phyloP scores from a whole-genome alignment of 2,113 vertebrate species.

The Mus spicilegus region DNA sequence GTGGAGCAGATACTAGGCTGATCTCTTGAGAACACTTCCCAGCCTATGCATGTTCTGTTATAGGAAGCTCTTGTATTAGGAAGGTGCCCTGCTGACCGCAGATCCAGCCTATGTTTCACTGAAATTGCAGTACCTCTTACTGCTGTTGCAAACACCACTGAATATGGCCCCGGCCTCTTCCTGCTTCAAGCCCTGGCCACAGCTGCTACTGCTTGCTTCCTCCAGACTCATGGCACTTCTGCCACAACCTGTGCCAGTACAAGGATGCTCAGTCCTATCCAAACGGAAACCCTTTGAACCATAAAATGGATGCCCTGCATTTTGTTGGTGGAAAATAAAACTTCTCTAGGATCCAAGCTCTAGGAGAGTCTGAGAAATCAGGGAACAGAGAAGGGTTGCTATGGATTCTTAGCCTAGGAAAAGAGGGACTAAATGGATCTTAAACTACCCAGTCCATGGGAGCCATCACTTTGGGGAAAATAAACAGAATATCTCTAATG shows the following conservation, averaged over 20 bases:
- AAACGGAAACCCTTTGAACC: background rate
- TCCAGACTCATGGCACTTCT: background rate
- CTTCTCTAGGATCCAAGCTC: conserved; percentile 8
- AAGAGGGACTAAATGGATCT: background rate
- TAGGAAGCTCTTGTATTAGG: background rate
- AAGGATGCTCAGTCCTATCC: background rate
- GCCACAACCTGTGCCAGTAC: background rate
- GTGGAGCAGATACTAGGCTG: background rate
- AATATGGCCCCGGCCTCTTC: background rate
- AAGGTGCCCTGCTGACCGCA: background rate
- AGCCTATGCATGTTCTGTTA: background rate
- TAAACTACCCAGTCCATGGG: background rate
- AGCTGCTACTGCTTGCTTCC: background rate
- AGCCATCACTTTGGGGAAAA: background rate
- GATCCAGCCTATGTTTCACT: background rate
- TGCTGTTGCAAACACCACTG: background rate
- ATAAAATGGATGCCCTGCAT: background rate
- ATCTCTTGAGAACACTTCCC: conserved; percentile 17
- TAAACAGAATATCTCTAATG: conserved; percentile 12
- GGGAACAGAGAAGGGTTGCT: background rate
- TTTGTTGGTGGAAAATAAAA: conserved; percentile 18
- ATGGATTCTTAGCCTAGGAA: conserved; percentile 30
- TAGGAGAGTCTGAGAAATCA: background rate
- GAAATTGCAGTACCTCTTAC: background rate
- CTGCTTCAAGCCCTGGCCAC: background rate